Evolutionary conservation across 2,888 invertebrate species (phyloP).

Genomic region (Spilarctia lutea): DNA sequence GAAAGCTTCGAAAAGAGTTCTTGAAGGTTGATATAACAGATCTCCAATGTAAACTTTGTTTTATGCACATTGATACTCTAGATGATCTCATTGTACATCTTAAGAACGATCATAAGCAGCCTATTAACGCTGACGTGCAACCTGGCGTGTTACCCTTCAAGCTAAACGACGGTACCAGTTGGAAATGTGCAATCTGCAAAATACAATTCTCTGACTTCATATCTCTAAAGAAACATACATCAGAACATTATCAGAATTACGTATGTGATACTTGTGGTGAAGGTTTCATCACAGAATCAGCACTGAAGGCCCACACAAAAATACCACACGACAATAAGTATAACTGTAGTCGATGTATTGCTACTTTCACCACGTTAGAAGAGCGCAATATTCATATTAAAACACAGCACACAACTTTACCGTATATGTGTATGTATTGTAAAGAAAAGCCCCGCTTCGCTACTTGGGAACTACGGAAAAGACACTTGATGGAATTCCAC

Average conservation of each 20-base stretch:
- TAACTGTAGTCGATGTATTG: constrained; percentile 77
- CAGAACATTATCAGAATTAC: constrained; percentile 80
- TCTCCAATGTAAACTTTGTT: constrained; percentile 80
- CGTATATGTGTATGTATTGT: constrained; percentile 80
- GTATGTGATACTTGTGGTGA: constrained; percentile 82
- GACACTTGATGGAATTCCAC: constrained; percentile 80
- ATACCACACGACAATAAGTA: constrained; percentile 80
- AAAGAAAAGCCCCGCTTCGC: constrained; percentile 81
- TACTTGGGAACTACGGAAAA: constrained; percentile 78
- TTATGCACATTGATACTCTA: constrained; percentile 72
- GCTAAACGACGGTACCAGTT: constrained; percentile 74
- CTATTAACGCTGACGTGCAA: constrained; percentile 76
- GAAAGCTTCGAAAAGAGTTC: constrained; percentile 78
- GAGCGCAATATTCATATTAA: constrained; percentile 78
- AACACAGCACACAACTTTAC: constrained; percentile 75
- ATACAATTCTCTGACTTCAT: constrained; percentile 78
- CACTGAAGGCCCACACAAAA: constrained; percentile 74
- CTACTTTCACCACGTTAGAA: constrained; percentile 76
- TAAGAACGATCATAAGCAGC: constrained; percentile 80
- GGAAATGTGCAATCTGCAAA: constrained; percentile 80
- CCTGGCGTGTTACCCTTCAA: constrained; percentile 80
- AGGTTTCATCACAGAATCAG: constrained; percentile 80
- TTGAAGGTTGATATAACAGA: constrained; percentile 80
- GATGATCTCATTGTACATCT: constrained; percentile 76
- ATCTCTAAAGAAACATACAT: constrained; percentile 76